Evolutionary conservation across 2,113 vertebrate genomes (phyloP).

Genomic region (Calidris pugnax): DNA sequence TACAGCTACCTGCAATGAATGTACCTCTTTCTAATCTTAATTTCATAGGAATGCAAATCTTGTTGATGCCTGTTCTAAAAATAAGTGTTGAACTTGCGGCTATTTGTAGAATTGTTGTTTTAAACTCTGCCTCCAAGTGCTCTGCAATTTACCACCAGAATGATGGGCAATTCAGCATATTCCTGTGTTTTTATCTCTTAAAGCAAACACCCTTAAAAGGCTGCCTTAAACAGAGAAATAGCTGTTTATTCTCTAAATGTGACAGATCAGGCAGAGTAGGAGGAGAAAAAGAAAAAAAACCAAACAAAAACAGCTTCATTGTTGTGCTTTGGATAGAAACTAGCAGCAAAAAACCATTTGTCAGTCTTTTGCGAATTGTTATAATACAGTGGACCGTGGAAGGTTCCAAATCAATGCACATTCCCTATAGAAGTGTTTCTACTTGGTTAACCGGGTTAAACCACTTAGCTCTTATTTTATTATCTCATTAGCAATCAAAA

Average conservation of each 20-base stretch:
- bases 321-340: not conserved
- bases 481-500: slow-evolving; percentile 40
- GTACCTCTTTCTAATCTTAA: not conserved
- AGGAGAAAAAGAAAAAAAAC: not conserved
- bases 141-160: not conserved
- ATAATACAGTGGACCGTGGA: fast-evolving
- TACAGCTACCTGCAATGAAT: not conserved
- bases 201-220: slow-evolving; percentile 21
- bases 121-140: not conserved
- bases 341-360: not conserved
- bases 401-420: not conserved
- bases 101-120: not conserved
- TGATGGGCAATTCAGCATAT: fast-evolving
- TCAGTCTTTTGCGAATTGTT: not conserved
- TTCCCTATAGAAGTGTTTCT: slow-evolving; percentile 21
- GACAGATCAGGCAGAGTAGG: not conserved
- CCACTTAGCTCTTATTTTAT: slow-evolving; percentile 46
- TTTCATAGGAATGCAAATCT: not conserved
- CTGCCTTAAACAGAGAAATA: not conserved
- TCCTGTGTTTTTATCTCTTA: not conserved
- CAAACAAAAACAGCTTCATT: not conserved
- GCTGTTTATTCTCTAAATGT: not conserved
- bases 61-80: not conserved
- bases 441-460: slow-evolving; percentile 42
- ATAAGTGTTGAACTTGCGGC: not conserved